A percentile compares a stretch with the other conserved stretches of the same genome.
Conservation (phyloP, 2,888 invertebrate genomes). For the Agrochola lota region DNA sequence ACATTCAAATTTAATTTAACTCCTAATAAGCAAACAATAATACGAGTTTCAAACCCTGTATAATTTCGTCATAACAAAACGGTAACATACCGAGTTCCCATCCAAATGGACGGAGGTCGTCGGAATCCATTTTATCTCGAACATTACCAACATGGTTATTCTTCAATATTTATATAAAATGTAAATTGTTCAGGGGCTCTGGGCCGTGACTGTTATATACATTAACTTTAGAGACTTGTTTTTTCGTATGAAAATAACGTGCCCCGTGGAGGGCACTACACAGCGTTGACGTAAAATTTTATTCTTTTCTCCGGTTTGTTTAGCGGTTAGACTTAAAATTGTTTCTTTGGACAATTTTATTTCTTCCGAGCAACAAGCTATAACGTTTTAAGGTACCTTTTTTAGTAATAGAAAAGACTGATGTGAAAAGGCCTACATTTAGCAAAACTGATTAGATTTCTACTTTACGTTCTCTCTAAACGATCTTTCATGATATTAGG, state of each 20-base stretch:
- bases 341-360: conserved; percentile 20
- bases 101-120: conserved; percentile 59
- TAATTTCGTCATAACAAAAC: conserved; percentile 39
- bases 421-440: background rate
- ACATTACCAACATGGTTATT: conserved; percentile 72
- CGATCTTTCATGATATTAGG: background rate
- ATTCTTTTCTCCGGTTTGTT: conserved; percentile 59
- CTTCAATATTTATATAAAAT: conserved; percentile 82
- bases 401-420: background rate
- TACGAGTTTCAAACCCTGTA: conserved; percentile 14
- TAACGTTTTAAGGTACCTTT: background rate
- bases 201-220: conserved; percentile 70
- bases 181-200: conserved; percentile 81
- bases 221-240: conserved; percentile 68
- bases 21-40: conserved; percentile 16
- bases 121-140: conserved; percentile 70
- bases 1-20: background rate
- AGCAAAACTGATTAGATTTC: background rate
- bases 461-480: background rate
- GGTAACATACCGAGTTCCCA: conserved; percentile 45
- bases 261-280: conserved; percentile 69
- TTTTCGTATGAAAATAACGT: conserved; percentile 77
- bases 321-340: conserved; percentile 28
- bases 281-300: conserved; percentile 71
- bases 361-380: conserved; percentile 2